Percentiles rank a stretch among this genome's conserved stretches.
phyloP scores from a whole-genome alignment of 1,140 invertebrate species.

The Drosophila takahashii region DNA sequence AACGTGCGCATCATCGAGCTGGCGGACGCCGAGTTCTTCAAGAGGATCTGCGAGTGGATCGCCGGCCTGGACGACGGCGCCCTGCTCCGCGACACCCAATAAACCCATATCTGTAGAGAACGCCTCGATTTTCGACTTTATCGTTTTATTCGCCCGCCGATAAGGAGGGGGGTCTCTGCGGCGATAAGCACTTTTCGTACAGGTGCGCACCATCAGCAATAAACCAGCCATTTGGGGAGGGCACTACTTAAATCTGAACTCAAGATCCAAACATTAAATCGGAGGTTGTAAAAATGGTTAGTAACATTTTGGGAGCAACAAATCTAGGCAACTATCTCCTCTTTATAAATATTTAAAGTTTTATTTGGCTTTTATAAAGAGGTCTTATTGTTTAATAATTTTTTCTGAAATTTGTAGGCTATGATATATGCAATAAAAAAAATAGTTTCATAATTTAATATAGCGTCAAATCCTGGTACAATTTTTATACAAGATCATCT shows the following conservation, averaged over 20 bases:
- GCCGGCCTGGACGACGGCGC: constrained; percentile 44
- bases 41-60: constrained; percentile 73
- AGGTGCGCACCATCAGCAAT: neutral
- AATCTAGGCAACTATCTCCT: no score
- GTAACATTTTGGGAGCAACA: neutral
- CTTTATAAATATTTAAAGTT: no score
- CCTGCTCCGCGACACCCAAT: neutral
- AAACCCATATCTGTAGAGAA: constrained; percentile 28
- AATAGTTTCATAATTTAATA: no score
- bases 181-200: neutral
- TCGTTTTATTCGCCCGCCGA: neutral
- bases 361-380: no score
- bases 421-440: no score
- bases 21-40: constrained; percentile 85
- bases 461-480: no score
- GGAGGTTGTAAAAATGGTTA: neutral
- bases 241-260: neutral
- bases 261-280: neutral
- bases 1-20: constrained; percentile 86
- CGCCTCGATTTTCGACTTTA: constrained; percentile 1
- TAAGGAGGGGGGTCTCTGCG: neutral
- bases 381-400: no score
- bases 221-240: neutral
- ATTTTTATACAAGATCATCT: no score
- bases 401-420: no score